Evolutionary conservation across 2,797 vertebrate species (phyloP).

Genomic region (Spinus pinus): DNA sequence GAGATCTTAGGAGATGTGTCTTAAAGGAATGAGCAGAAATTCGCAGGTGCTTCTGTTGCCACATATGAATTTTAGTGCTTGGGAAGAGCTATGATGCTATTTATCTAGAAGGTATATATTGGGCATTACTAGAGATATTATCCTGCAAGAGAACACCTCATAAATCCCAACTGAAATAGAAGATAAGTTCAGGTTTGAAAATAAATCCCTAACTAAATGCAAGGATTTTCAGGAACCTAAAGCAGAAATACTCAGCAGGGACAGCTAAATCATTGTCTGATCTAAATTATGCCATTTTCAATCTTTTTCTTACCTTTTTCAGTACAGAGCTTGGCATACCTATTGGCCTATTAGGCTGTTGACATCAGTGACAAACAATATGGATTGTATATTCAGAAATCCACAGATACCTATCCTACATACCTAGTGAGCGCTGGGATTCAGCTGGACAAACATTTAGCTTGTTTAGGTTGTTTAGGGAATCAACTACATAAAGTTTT

Average conservation of each 20-base stretch:
- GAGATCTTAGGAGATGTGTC: not conserved
- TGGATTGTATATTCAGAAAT: not conserved
- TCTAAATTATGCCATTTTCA: not conserved
- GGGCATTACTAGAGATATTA: not conserved
- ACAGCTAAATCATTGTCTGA: not conserved
- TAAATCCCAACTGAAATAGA: not conserved
- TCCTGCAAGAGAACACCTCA: not conserved
- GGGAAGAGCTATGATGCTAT: not conserved
- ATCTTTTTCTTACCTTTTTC: not conserved
- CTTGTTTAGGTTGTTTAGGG: slow-evolving; percentile 80
- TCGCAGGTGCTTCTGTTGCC: not conserved
- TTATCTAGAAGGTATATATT: not conserved
- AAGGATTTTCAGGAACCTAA: not conserved
- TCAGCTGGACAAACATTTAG: slow-evolving; percentile 64
- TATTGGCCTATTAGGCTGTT: not conserved
- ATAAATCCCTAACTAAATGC: not conserved
- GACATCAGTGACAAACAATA: not conserved
- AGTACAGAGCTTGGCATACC: not conserved
- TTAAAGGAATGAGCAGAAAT: not conserved
- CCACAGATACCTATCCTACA: not conserved
- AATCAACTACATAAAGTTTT: slow-evolving; percentile 79
- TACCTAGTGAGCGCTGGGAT: slow-evolving; percentile 55
- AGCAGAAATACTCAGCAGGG: not conserved
- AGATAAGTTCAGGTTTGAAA: not conserved
- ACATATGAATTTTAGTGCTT: not conserved